Evolutionary conservation across 2,888 invertebrate genomes (phyloP).

Genomic region (Cabera pusaria): DNA sequence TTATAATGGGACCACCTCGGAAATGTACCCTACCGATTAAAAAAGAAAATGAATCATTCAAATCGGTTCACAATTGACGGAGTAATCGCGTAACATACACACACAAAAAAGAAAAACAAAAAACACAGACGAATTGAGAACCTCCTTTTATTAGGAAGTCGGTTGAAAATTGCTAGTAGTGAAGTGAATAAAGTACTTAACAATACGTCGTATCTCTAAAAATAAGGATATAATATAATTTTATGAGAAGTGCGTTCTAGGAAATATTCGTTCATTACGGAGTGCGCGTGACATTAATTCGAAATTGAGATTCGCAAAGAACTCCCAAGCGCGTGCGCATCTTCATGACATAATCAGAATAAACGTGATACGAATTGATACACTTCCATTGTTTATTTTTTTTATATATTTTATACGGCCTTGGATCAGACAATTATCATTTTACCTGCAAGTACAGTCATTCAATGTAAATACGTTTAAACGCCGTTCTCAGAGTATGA

Average conservation of each 20-base stretch:
- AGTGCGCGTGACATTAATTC: conserved; percentile 43
- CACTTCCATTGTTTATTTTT: conserved; percentile 42
- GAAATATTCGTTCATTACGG: conserved; percentile 29
- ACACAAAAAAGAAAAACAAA: no score
- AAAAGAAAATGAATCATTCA: no score
- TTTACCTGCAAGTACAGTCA: conserved; percentile 5
- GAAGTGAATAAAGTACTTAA: not conserved
- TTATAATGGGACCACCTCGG: no score
- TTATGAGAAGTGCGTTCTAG: conserved; percentile 14
- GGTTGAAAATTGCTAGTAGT: no score
- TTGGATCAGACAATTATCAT: conserved; percentile 20
- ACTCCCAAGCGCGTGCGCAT: conserved; percentile 34
- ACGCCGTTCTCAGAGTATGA: conserved; percentile 8
- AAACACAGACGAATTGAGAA: no score
- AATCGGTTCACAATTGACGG: no score
- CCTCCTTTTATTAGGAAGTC: no score
- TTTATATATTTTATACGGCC: conserved; percentile 32
- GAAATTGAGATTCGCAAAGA: conserved; percentile 37
- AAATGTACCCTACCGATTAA: no score
- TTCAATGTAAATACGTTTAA: not conserved
- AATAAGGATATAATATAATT: conserved; percentile 12
- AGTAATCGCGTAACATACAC: no score
- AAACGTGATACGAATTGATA: conserved; percentile 45
- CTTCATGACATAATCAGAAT: conserved; percentile 45
- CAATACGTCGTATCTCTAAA: no score